Base-by-base conservation (phyloP, 1,140 invertebrate species). In the Mercenaria mercenaria region DNA sequence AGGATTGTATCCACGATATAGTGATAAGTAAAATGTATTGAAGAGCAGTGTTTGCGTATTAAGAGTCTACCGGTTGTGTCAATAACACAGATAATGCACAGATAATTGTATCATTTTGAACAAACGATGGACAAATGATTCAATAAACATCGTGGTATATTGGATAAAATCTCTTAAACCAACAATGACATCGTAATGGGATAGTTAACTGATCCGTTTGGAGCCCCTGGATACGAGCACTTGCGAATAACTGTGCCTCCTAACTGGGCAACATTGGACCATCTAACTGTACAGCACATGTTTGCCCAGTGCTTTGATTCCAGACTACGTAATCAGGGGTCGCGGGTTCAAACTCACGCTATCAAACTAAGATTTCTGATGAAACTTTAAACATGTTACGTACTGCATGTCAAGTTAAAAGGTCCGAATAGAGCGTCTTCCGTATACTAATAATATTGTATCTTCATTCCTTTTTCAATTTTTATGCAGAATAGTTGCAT, bases 81-180 rank as follows among this genome's bases (percentile, higher is more conserved):
- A 77, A 87, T 64, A 87, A 13, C 3, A 13, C 8, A 39, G 85
- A 87, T 87, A 87, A 87, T 87, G 32, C 34, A 43, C 26, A 61
- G 85, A 87, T 87, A 87, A 87, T 87, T 87, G 85, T 87, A 87
- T 87, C 85, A 41, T 61, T 56, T 77, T 87, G 59, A 67, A 76
- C 56, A 77, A 87, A 77, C 69, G 85, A 87, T 79, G 74, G 59
- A 87, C 85, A 79, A 87, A 79, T 79, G 74, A 87, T 87, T 79
- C 26, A 87, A 79, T 50, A 87, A 87, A 87, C 85, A 87, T 47
- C 29, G 69, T 72, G 37, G 50, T 77, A 47, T 87, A 87, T 56
- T 87, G 72, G 34, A 20, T 18, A 23, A 84, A 77, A 74, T 86
- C 84, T 76, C 47, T 86, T 76, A 86, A 59, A 86, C 50, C 52